phyloP scores from a whole-genome alignment of 2,797 vertebrate genomes.

The Lepus townsendii region DNA sequence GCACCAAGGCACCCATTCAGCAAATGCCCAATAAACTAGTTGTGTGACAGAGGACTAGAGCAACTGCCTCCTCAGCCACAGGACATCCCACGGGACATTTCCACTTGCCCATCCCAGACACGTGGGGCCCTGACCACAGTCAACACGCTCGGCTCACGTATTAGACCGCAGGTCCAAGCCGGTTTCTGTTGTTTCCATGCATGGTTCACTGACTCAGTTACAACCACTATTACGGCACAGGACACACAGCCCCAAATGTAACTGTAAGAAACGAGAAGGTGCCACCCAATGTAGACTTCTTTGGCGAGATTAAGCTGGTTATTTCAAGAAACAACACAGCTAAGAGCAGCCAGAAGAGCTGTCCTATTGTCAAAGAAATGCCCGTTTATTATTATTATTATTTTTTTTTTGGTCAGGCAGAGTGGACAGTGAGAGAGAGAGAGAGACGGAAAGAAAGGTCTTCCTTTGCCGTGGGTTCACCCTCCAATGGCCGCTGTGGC shows the following conservation, averaged over 20 bases:
- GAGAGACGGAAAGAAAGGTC: too few species aligned
- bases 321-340: background rate
- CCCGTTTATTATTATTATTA: fast-evolving
- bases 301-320: background rate
- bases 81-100: too few species aligned
- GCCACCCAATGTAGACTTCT: background rate
- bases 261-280: fast-evolving
- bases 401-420: too few species aligned
- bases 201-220: background rate
- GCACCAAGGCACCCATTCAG: background rate
- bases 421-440: too few species aligned
- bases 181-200: background rate
- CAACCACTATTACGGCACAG: background rate
- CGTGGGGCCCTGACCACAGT: background rate
- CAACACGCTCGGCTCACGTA: background rate
- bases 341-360: background rate
- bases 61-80: background rate
- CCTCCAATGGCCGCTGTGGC: too few species aligned
- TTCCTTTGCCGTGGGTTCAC: too few species aligned
- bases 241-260: background rate
- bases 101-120: background rate
- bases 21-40: background rate
- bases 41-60: background rate
- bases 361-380: background rate
- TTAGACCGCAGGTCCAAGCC: background rate